Evolutionary conservation across 2,113 vertebrate genomes (phyloP).

Genomic region (Saimiri boliviensis): DNA sequence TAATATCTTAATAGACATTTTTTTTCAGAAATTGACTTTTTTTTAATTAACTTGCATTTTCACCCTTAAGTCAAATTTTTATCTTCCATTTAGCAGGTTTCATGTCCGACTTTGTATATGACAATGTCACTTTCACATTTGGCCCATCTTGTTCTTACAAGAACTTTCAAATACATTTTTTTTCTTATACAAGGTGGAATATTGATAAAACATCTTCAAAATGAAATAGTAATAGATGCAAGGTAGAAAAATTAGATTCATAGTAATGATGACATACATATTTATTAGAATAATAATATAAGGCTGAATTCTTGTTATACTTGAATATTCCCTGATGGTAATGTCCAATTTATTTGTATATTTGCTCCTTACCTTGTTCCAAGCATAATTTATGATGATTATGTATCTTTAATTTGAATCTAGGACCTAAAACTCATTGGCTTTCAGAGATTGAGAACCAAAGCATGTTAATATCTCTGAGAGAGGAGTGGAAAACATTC

Average conservation of each 20-base stretch:
- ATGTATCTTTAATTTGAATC: slow-evolving; percentile 50
- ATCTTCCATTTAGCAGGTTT: background rate
- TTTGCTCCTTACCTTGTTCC: background rate
- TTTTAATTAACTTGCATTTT: slow-evolving; percentile 11
- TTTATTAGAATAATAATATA: slow-evolving; percentile 7
- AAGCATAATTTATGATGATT: slow-evolving; percentile 45
- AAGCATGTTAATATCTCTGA: slow-evolving; percentile 21
- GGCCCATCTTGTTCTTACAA: background rate
- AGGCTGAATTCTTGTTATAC: slow-evolving; percentile 31
- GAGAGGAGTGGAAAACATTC: slow-evolving; percentile 35
- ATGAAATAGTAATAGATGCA: slow-evolving; percentile 27
- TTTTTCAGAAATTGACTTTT: slow-evolving; percentile 38
- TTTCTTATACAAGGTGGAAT: slow-evolving; percentile 1
- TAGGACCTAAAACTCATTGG: slow-evolving; percentile 46
- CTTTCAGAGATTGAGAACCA: slow-evolving; percentile 47
- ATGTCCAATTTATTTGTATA: slow-evolving; percentile 33
- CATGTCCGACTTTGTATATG: background rate
- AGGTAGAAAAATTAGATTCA: slow-evolving; percentile 9
- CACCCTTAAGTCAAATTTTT: slow-evolving; percentile 38
- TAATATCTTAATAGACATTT: slow-evolving; percentile 7
- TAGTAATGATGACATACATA: slow-evolving; percentile 4
- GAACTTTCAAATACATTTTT: background rate
- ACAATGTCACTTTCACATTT: background rate
- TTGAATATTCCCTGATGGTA: background rate
- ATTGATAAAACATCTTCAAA: slow-evolving; percentile 3